A percentile compares a stretch with the other conserved stretches of the same genome.
Evolutionary conservation across 2,797 vertebrate genomes (phyloP).

Genomic region (Tenualosa thibaudeaui): DNA sequence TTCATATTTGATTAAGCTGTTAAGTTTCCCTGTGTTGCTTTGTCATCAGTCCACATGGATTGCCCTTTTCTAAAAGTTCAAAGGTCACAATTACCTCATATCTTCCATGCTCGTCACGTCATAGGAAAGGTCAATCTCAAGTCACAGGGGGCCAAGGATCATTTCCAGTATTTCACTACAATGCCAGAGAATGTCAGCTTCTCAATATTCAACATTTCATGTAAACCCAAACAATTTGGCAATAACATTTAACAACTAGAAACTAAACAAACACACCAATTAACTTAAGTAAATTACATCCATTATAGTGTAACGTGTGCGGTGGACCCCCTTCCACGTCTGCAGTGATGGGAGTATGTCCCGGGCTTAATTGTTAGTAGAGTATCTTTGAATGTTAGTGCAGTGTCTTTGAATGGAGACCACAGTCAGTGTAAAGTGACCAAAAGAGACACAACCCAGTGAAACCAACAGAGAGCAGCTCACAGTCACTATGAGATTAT

Average conservation of each 20-base stretch:
- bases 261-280: too few relatives aligned
- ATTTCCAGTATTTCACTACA: not conserved
- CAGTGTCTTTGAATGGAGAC: not conserved
- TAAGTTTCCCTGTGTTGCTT: not conserved
- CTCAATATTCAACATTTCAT: not conserved
- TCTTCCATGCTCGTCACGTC: not conserved
- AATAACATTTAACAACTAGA: too few relatives aligned
- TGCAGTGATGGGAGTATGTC: too few relatives aligned
- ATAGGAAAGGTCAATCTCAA: not conserved
- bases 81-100: not conserved
- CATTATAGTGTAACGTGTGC: not conserved
- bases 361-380: too few relatives aligned
- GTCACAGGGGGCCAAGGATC: not conserved
- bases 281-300: not conserved
- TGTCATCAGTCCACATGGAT: not conserved
- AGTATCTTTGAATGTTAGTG: too few relatives aligned
- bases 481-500: not conserved
- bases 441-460: not conserved
- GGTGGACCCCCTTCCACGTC: too few relatives aligned
- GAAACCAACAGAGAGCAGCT: not conserved
- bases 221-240: not conserved
- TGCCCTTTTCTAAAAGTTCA: not conserved
- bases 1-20: not conserved
- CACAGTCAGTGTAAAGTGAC: not conserved
- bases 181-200: not conserved